Base-by-base conservation (phyloP, 2,888 invertebrate species). In the Oeneis ivallda region DNA sequence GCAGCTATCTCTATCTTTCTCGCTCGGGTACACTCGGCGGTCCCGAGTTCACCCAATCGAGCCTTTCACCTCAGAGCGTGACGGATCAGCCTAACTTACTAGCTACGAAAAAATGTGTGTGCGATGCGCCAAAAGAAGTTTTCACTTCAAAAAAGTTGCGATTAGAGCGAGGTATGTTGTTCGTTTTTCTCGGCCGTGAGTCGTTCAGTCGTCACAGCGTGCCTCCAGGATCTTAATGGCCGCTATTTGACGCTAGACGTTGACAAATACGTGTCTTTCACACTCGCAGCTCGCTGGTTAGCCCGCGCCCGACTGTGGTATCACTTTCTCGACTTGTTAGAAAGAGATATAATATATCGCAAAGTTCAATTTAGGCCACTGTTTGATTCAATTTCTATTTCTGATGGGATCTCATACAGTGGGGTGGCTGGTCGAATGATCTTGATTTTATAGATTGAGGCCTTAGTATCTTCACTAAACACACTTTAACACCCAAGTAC, bases 191-290 rank as follows among this genome's bases (percentile, higher is more conserved):
- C 17, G 37, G 13, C 73, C 37, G 74, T 79, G 64, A 71, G 72
- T 73, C 62, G 37, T 67, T 71, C 80, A 85, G 84, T 85, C 82
- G 86, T 85, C 84, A 81, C 79, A 76, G 74, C 75, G 77, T 74
- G 75, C 81, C 80, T 82, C 80, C 77, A 78, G 79, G 81, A 87
- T 86, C 87, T 87, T 88, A 89, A 89, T 89, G 84, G 82, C 75
- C 72, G 84, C 89, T 84, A 89, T 89, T 89, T 86, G 88, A 87
- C 80, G 81, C 77, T 72, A 79, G 88, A 89, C 89, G 74, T 83
- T 88, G 89, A 89, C 86, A 86, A 86, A 89, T 85, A 81, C 76
- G 69, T 79, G 80, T 82, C 81, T 77, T 77, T 75, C 81, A 78
- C 79, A 75, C 75, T 74, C 74, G 71, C 68, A 76, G 78, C 79